Percentiles rank a stretch among this genome's conserved stretches.
Evolutionary conservation across 2,113 vertebrate species (phyloP).

Genomic region (Macaca mulatta): DNA sequence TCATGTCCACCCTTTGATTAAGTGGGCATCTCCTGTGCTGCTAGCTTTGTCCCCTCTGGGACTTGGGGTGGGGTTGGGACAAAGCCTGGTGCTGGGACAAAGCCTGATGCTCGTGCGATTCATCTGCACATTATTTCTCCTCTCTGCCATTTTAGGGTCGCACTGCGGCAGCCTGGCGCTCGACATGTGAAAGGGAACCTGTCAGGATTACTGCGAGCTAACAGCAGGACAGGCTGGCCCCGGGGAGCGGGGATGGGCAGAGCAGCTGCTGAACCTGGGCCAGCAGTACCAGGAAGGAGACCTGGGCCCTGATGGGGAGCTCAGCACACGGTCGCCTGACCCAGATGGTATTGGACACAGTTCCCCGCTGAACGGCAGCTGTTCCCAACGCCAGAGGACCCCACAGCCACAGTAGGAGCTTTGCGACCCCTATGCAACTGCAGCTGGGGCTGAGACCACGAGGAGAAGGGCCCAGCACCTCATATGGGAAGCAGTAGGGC

Average conservation of each 20-base stretch:
- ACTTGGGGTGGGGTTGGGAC: background rate
- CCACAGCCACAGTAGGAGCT: background rate
- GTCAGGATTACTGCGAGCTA: conserved; percentile 51
- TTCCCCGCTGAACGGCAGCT: background rate
- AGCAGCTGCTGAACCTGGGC: background rate
- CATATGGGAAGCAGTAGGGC: conserved; percentile 60
- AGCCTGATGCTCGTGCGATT: background rate
- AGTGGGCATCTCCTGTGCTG: background rate
- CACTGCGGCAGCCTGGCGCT: background rate
- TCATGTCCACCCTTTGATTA: background rate
- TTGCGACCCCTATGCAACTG: background rate
- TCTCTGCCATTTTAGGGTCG: conserved; percentile 69
- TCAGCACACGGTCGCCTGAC: background rate
- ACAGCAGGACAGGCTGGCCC: background rate
- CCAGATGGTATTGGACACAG: rapidly evolving
- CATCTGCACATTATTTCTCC: conserved; percentile 49
- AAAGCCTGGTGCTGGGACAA: background rate
- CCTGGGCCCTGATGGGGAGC: background rate
- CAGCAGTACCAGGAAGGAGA: conserved; percentile 10
- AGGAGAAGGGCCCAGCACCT: background rate
- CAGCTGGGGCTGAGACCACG: background rate
- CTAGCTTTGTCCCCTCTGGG: background rate
- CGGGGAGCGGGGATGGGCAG: conserved; percentile 41
- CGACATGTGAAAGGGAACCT: conserved; percentile 24
- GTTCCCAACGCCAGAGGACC: background rate